Base-by-base conservation (phyloP, 1,140 invertebrate species). In the Lasioglossum baleicum region DNA sequence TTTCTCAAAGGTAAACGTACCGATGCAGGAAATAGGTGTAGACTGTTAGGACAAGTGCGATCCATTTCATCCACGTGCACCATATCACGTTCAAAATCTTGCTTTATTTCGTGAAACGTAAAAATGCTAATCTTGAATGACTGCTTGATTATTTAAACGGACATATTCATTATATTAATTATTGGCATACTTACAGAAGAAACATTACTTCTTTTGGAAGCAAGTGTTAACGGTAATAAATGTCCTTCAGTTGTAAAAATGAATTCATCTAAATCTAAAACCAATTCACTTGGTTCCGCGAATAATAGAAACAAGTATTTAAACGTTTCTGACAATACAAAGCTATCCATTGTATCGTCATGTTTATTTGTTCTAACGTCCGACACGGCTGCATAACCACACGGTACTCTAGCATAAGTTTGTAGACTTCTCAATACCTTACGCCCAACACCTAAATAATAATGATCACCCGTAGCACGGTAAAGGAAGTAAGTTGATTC, bases 401-500 rank as follows among this genome's bases (percentile, higher is more conserved):
- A 99, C 53, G 96, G 95, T n/a, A 99, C 98, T 89, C 97, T 94
- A 0, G 98, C 96, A 93, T 98, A 96, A 84, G 96, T 96, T 91
- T 99, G 97, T 10, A 99, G 93, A 84, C 97, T 97, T 85, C 97
- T 96, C n/a, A 99, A 93, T 4, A 99, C 97, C 71, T 96, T 96
- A 88, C 97, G 96, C 2, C 98, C 99, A 7, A 99, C 98, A 88
- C 98, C 96, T 65, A 99, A 93, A 92, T 99, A 99, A 92, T 99
- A 97, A 81, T 97, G 96, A 94, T 99, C 99, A 51, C 96, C 96
- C 2, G 99, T 99, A 2, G 98, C 98, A 89, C 96, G 95, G 91
- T 99, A 98, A 8, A 99, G 92, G 90, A 99, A 99, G 90, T 99
- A 99, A 0, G 99, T 99, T 0, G 98, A 99, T 93, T 99, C 99